Conservation (phyloP, 2,797 vertebrate species). For the Glossophaga mutica region DNA sequence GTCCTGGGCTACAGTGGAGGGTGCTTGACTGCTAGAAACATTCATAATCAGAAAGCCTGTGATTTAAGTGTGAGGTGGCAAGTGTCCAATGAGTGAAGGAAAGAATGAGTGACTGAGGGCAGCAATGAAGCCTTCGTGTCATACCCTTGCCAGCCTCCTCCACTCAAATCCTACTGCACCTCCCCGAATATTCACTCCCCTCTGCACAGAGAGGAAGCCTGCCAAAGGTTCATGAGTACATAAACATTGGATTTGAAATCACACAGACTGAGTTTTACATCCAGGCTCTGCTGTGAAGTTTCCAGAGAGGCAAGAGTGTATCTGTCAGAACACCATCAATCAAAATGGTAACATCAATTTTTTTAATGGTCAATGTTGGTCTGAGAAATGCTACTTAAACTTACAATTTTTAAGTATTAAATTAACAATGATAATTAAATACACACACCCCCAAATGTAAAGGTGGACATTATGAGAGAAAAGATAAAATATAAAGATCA, state of each 20-base stretch:
- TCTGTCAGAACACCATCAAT: not conserved
- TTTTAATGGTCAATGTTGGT: not conserved
- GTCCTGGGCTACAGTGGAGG: not conserved
- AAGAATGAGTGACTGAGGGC: not conserved
- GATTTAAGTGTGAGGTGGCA: not conserved
- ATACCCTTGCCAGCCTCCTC: not conserved
- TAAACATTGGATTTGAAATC: not conserved
- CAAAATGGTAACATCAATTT: not conserved
- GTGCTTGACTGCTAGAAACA: not conserved
- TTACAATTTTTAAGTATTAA: not conserved
- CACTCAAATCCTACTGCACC: not conserved
- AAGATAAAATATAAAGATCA: not conserved
- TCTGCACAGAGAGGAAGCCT: not conserved
- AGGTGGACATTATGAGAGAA: not conserved
- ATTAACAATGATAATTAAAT: not conserved
- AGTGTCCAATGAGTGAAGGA: not conserved
- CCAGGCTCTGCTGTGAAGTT: not conserved
- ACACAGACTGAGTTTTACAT: not conserved
- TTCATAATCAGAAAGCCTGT: not conserved
- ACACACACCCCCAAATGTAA: not conserved
- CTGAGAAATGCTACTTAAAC: not conserved
- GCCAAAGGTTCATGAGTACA: not conserved
- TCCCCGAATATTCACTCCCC: not conserved
- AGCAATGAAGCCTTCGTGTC: not conserved
- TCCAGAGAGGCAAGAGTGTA: not conserved